Conservation (phyloP, 2,888 invertebrate species). For the Merodon equestris region DNA sequence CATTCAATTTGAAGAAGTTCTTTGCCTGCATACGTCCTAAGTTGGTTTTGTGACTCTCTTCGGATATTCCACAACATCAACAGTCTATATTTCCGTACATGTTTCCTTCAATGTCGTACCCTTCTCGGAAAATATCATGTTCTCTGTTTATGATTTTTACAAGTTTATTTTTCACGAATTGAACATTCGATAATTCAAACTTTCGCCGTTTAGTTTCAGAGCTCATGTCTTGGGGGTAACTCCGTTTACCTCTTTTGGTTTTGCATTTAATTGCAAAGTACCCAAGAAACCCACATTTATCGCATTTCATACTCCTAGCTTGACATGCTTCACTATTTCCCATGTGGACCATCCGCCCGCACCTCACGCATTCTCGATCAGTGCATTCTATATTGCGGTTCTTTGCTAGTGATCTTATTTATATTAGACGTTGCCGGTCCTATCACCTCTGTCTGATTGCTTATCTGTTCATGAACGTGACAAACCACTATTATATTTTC, state of each 20-base stretch:
- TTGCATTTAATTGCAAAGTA: too few species aligned
- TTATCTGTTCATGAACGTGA: slow-evolving; percentile 55
- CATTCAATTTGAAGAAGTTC: too few species aligned
- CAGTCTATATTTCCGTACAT: too few species aligned
- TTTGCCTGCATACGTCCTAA: too few species aligned
- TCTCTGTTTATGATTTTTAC: not conserved
- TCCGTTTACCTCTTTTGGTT: slow-evolving; percentile 39
- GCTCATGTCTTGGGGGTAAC: slow-evolving; percentile 16
- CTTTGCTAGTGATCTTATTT: too few species aligned
- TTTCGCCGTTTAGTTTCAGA: too few species aligned
- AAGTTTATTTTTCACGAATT: not conserved
- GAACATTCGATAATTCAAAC: slow-evolving; percentile 26
- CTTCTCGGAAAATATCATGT: slow-evolving; percentile 20
- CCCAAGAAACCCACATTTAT: slow-evolving; percentile 31
- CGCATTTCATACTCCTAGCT: too few species aligned
- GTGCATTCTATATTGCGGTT: too few species aligned
- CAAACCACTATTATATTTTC: slow-evolving; percentile 47
- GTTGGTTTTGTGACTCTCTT: too few species aligned
- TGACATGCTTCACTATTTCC: slow-evolving; percentile 19
- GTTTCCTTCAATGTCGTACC: too few species aligned
- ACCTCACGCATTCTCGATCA: too few species aligned
- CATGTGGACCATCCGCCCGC: slow-evolving; percentile 52
- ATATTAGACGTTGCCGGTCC: slow-evolving; percentile 18
- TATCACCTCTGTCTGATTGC: slow-evolving; percentile 42
- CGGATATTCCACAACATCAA: too few species aligned